phyloP scores from a whole-genome alignment of 2,797 vertebrate genomes.

The Hylomyscus alleni region DNA sequence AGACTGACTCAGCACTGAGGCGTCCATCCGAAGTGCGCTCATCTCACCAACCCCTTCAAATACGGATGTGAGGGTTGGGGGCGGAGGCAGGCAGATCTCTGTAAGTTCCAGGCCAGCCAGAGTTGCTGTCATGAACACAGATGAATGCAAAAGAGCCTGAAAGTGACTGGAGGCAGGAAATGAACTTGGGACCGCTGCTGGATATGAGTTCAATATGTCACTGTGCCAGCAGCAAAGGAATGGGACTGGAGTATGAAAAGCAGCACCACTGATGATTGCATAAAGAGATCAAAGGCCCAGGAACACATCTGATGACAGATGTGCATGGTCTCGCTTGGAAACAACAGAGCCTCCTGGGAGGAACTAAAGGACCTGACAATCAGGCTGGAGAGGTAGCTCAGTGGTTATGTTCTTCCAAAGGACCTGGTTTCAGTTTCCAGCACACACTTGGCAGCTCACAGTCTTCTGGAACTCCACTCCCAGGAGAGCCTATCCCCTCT shows the following conservation, averaged over 20 bases:
- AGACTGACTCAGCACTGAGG: not conserved
- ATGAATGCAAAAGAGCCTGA: not conserved
- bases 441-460: not conserved
- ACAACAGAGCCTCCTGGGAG: not conserved
- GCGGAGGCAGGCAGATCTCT: not conserved
- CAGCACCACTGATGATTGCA: not conserved
- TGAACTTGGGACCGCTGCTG: not conserved
- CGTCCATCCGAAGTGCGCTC: not conserved
- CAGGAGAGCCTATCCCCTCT: not conserved
- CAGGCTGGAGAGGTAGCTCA: not conserved
- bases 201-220: not conserved
- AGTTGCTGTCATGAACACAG: not conserved
- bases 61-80: not conserved
- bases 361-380: not conserved
- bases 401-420: not conserved
- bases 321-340: not conserved
- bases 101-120: not conserved
- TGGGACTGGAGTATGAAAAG: not conserved
- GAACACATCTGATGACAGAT: slow-evolving; percentile 10
- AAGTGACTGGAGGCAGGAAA: not conserved
- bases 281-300: not conserved
- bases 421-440: not conserved
- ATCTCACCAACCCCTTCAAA: not conserved
- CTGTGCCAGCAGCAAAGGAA: not conserved
- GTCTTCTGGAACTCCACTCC: not conserved